Conservation (phyloP, 2,888 invertebrate genomes). For the Napeogenes inachia region DNA sequence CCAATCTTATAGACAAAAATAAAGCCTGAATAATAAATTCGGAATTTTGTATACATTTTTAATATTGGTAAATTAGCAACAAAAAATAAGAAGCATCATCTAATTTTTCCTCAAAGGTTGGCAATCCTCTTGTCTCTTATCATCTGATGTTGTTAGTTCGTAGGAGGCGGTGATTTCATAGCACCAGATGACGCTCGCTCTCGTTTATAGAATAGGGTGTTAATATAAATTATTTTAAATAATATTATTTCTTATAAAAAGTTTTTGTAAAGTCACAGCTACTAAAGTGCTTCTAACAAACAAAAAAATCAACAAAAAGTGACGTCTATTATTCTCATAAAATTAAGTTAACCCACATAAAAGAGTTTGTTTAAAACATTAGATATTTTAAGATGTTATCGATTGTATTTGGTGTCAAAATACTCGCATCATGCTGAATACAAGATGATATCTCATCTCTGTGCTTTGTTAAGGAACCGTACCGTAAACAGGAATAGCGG, state of each 20-base stretch:
- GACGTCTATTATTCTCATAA: conserved; percentile 66
- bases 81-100: too few relatives aligned
- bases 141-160: too few relatives aligned
- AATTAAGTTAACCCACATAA: conserved; percentile 75
- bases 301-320: conserved; percentile 54
- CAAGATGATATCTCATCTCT: conserved; percentile 63
- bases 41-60: too few relatives aligned
- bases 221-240: too few relatives aligned
- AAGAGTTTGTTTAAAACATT: conserved; percentile 78
- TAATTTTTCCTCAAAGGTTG: too few relatives aligned
- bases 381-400: conserved; percentile 75
- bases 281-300: conserved; percentile 30
- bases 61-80: too few relatives aligned
- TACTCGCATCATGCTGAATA: conserved; percentile 74
- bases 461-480: conserved; percentile 63
- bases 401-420: conserved; percentile 73
- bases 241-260: conserved; percentile 9
- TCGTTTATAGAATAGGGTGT: too few relatives aligned
- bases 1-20: too few relatives aligned
- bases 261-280: conserved; percentile 24
- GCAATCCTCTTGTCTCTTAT: too few relatives aligned
- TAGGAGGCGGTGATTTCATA: too few relatives aligned
- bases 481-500: conserved; percentile 75
- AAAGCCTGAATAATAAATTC: too few relatives aligned
- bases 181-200: too few relatives aligned